Base-by-base conservation (phyloP, 2,113 vertebrate species). In the Oreochromis spilurus region DNA sequence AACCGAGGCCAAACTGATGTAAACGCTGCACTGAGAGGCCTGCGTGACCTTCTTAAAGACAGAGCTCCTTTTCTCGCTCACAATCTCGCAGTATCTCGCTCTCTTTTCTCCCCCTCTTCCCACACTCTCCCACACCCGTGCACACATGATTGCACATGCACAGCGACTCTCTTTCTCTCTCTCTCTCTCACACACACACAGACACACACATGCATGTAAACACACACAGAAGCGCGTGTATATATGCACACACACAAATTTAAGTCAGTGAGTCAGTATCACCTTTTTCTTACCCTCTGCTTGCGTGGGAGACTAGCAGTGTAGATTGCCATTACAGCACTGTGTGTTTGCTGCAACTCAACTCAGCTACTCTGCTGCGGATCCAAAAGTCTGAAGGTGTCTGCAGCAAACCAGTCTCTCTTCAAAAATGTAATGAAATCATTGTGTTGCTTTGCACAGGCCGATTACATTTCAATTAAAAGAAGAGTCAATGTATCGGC, bases 211-310 rank as follows among this genome's bases (percentile, higher is more conserved):
- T 21, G 55, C 70, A 85, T 58, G 84, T 78, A 85, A 55, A 88
- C 82, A 87, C 84, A 75, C 48, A 86, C 21, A 75, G 6, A 75
- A 50, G 55, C 1, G 83, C 21, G 50, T 19, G 57, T 21, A 65
- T 40, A 79, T 72, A 82, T 78, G 89, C 86, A 82, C 89, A 87
- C 82, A 85, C 94, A 91, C 81, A 90, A 72, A 94, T 94, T 95
- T 88, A 93, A 94, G 93, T 95, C 88, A 88, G 95, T 96, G 96
- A 96, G 94, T 96, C 96, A 96, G 94, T 94, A 86, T 97, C 94
- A 96, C 96, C 95, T 96, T 95, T 93, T 91, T 87, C 90, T 94
- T 94, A 93, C 95, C 94, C 93, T 96, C 91, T 93, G 89, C 84
- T 90, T 95, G 96, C 87, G 96, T 97, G 95, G 96, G 96, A 94